Conservation (phyloP, 2,888 invertebrate species). For the Oscheius sp. region DNA sequence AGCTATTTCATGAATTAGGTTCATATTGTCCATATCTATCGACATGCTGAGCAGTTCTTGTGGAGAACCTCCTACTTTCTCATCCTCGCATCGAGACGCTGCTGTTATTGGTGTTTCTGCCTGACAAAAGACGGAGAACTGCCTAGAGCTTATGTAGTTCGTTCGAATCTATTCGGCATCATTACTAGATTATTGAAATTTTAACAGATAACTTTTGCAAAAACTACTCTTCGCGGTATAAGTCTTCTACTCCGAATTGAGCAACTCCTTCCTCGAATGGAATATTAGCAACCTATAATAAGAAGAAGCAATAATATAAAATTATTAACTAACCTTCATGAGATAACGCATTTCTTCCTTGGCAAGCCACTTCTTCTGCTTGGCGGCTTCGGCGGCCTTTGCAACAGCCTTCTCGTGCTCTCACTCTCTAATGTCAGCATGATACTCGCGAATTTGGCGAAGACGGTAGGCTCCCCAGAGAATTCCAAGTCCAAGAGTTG, state of each 20-base stretch:
- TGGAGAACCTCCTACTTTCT: conserved; percentile 82
- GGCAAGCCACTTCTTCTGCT: conserved; percentile 68
- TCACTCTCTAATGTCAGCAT: conserved; percentile 68
- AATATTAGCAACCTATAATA: conserved; percentile 66
- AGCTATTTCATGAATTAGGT: conserved; percentile 93
- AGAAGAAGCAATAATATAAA: no score
- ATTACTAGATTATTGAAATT: background rate
- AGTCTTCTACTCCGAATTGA: conserved; percentile 67
- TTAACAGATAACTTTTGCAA: background rate
- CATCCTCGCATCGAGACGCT: conserved; percentile 81
- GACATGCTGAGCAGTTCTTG: conserved; percentile 89
- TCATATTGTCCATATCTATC: conserved; percentile 89
- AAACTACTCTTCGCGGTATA: conserved; percentile 68
- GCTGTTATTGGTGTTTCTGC: conserved; percentile 80
- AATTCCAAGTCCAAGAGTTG: conserved; percentile 67
- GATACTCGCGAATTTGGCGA: conserved; percentile 63
- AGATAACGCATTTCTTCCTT: conserved; percentile 69
- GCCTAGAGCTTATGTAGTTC: conserved; percentile 48
- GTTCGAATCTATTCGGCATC: conserved; percentile 6
- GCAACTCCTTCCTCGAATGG: conserved; percentile 69
- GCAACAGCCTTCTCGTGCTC: conserved; percentile 68
- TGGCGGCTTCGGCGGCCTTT: conserved; percentile 61
- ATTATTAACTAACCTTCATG: no score
- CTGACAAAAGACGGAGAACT: conserved; percentile 49
- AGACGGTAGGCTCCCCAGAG: conserved; percentile 61